Evolutionary conservation across 2,113 vertebrate species (phyloP).

Genomic region (Xyliphius kryptos): DNA sequence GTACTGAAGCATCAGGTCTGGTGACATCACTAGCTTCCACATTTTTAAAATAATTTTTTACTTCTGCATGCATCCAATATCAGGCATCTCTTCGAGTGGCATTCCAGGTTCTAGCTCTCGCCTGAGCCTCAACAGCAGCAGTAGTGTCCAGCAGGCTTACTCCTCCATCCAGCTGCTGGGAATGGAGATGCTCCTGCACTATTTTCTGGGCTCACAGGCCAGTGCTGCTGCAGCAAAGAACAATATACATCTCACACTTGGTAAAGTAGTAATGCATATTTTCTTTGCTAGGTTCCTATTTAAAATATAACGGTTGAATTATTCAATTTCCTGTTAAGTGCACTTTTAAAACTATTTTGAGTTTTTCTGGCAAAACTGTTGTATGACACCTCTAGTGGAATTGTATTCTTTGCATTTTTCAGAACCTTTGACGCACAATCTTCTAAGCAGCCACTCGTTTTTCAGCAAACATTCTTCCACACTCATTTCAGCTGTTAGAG

Average conservation of each 20-base stretch:
- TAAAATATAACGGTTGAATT: too few relatives aligned
- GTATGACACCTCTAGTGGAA: too few relatives aligned
- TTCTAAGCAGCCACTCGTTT: slow-evolving; percentile 74
- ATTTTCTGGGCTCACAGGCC: slow-evolving; percentile 77
- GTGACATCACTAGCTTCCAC: too few relatives aligned
- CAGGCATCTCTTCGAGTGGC: slow-evolving; percentile 48
- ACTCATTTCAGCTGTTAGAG: slow-evolving; percentile 69
- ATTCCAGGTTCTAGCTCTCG: slow-evolving; percentile 49
- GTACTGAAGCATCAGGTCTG: too few relatives aligned
- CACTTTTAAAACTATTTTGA: too few relatives aligned
- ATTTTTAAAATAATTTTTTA: too few relatives aligned
- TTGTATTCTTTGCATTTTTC: slow-evolving; percentile 20
- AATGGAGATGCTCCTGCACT: slow-evolving; percentile 92
- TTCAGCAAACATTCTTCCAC: slow-evolving; percentile 80
- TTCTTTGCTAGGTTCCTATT: neutral
- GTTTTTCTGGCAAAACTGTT: too few relatives aligned
- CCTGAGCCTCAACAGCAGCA: slow-evolving; percentile 63
- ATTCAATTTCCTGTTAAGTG: too few relatives aligned
- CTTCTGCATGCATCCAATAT: too few relatives aligned
- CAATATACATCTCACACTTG: slow-evolving; percentile 77
- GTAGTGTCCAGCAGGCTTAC: slow-evolving; percentile 52
- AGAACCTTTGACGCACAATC: slow-evolving; percentile 78
- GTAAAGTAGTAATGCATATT: slow-evolving; percentile 54
- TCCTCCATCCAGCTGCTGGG: slow-evolving; percentile 85
- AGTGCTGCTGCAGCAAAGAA: slow-evolving; percentile 66